Conservation (phyloP, 2,888 invertebrate genomes). For the Mayetiola destructor region DNA sequence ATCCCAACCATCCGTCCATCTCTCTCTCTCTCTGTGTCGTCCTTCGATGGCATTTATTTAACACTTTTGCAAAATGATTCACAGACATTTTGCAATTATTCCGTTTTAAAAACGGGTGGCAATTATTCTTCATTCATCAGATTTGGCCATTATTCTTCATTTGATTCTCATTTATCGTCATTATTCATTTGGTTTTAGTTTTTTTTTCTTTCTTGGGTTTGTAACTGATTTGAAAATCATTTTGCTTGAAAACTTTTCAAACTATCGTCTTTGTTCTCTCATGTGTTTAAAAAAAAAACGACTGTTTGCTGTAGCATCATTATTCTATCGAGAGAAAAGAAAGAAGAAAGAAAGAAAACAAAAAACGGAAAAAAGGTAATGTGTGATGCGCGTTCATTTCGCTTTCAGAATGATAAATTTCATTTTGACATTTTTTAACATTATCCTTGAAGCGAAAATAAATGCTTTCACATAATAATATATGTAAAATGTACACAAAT, state of each 20-base stretch:
- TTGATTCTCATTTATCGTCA: neutral
- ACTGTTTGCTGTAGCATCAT: neutral
- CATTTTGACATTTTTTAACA: no score
- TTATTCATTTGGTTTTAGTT: neutral
- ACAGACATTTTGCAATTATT: slow-evolving; percentile 4
- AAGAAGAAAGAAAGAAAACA: neutral
- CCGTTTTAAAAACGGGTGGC: neutral
- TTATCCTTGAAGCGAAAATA: no score
- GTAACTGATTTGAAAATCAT: neutral
- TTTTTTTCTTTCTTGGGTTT: neutral
- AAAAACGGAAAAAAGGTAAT: neutral
- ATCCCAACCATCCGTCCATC: no score
- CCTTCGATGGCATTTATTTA: neutral
- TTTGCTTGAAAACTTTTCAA: neutral
- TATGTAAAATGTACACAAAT: no score
- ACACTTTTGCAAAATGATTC: slow-evolving; percentile 1
- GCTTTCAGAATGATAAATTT: neutral
- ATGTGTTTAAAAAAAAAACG: neutral
- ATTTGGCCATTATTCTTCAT: no score
- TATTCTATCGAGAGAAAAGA: neutral
- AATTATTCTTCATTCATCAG: neutral
- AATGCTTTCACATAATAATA: no score
- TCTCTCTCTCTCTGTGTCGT: neutral
- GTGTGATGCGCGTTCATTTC: neutral
- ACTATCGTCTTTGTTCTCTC: neutral